A percentile compares a stretch with the other conserved stretches of the same genome.
These are phyloP conservation scores for Brachionus angularis DNA, from an alignment of 1,140 invertebrate genomes.

Conservation along the genomic window DNA sequence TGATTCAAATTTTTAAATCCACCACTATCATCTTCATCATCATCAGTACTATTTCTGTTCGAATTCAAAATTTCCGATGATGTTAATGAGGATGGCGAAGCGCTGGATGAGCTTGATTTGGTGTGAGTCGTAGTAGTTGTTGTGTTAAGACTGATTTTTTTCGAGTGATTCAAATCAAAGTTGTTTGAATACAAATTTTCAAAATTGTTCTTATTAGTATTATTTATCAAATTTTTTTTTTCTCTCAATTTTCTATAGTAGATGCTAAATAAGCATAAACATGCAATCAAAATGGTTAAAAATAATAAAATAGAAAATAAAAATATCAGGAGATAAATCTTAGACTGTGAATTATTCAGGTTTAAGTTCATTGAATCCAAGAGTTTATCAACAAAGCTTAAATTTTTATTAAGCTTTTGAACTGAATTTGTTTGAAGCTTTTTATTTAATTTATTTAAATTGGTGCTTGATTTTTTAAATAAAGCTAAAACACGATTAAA, in stretches of 20 bases:
- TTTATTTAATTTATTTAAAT: not conserved
- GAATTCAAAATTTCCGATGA: slow-evolving; percentile 34
- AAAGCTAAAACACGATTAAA: slow-evolving; percentile 1
- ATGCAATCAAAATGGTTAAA: not conserved
- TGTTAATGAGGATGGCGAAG: slow-evolving; percentile 30
- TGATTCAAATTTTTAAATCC: not conserved
- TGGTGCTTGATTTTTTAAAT: slow-evolving; percentile 1
- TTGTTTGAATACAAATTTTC: too few relatives aligned
- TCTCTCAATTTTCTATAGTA: slow-evolving; percentile 13
- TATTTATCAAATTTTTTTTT: slow-evolving; percentile 15
- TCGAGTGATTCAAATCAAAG: too few relatives aligned
- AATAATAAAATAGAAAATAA: slow-evolving; percentile 18
- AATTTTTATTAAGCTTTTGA: not conserved
- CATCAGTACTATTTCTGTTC: slow-evolving; percentile 21
- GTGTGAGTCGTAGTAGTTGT: not conserved
- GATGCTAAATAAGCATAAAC: slow-evolving; percentile 6
- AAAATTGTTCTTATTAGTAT: slow-evolving; percentile 4
- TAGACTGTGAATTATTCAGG: not conserved
- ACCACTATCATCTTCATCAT: slow-evolving; percentile 10
- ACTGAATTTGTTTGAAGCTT: not conserved
- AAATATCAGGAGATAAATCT: not conserved
- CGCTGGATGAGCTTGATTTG: not conserved
- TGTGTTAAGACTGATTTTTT: too few relatives aligned
- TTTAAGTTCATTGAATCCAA: too few relatives aligned
- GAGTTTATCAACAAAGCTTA: not conserved